A percentile compares a stretch with the other conserved stretches of the same genome.
Conservation (phyloP, 2,113 vertebrate species). For the Colinus virginianus region DNA sequence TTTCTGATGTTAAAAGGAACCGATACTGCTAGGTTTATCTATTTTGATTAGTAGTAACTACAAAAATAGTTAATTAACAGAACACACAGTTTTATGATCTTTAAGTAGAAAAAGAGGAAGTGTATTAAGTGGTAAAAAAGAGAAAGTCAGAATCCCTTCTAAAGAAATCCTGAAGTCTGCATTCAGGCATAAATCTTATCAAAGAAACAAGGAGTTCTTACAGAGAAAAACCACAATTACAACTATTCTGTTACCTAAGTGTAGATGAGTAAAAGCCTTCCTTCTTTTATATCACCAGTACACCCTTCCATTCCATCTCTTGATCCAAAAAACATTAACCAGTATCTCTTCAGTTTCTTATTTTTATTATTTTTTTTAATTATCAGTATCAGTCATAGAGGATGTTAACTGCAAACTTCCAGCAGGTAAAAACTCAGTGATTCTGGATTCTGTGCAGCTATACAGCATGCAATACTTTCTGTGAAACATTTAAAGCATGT, state of each 20-base stretch:
- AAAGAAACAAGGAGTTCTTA: background rate
- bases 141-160: constrained; percentile 13
- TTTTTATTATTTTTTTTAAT: too few species aligned
- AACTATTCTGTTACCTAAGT: background rate
- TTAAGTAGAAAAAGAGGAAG: constrained; percentile 49
- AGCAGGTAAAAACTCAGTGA: background rate
- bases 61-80: background rate
- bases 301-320: background rate
- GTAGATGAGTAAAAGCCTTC: background rate
- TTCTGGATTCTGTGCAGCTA: background rate
- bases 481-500: background rate
- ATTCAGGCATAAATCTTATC: background rate
- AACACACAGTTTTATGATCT: background rate
- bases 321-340: background rate
- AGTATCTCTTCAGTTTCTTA: background rate
- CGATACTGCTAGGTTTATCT: background rate
- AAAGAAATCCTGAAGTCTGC: background rate
- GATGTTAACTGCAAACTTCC: background rate
- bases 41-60: background rate
- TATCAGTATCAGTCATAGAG: background rate
- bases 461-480: background rate
- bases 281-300: background rate
- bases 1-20: constrained; percentile 12
- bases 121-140: background rate
- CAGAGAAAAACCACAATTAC: background rate